Evolutionary conservation across 2,888 invertebrate species (phyloP).

Genomic region (Dorcus hopei): DNA sequence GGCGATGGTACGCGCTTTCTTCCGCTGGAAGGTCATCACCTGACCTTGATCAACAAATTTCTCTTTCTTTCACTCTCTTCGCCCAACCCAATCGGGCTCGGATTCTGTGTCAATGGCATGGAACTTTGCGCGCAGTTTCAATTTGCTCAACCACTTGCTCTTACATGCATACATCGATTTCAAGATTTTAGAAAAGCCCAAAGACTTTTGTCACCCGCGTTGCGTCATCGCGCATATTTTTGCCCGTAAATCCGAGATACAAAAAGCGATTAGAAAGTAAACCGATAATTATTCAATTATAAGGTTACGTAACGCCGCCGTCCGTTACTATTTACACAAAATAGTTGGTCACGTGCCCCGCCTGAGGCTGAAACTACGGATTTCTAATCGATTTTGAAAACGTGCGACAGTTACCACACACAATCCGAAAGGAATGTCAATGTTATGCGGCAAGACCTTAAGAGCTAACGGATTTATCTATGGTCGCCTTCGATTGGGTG

Average conservation of each 20-base stretch:
- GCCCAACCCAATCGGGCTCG: constrained; percentile 28
- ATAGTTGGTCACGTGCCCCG: background rate
- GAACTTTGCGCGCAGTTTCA: background rate
- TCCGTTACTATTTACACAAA: constrained; percentile 2
- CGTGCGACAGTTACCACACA: background rate
- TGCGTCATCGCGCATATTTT: background rate
- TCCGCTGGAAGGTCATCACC: constrained; percentile 38
- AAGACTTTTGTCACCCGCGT: too few species aligned
- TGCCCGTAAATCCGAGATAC: background rate
- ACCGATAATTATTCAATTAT: constrained; percentile 4
- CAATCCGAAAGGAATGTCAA: constrained; percentile 8
- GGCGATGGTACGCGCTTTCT: constrained; percentile 28
- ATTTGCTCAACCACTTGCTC: too few species aligned
- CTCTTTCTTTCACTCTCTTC: constrained; percentile 43
- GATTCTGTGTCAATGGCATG: constrained; percentile 3
- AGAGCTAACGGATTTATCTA: background rate
- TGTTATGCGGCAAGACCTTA: constrained; percentile 4
- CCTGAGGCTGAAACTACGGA: too few species aligned
- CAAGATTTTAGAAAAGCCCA: too few species aligned
- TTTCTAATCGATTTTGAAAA: background rate
- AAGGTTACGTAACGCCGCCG: background rate
- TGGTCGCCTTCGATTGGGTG: too few species aligned
- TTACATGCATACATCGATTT: too few species aligned
- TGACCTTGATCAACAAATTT: constrained; percentile 44
- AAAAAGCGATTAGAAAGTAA: constrained; percentile 10